Percentiles rank a stretch among this genome's conserved stretches.
Conservation (phyloP, 1,140 invertebrate genomes). For the Homarus americanus region DNA sequence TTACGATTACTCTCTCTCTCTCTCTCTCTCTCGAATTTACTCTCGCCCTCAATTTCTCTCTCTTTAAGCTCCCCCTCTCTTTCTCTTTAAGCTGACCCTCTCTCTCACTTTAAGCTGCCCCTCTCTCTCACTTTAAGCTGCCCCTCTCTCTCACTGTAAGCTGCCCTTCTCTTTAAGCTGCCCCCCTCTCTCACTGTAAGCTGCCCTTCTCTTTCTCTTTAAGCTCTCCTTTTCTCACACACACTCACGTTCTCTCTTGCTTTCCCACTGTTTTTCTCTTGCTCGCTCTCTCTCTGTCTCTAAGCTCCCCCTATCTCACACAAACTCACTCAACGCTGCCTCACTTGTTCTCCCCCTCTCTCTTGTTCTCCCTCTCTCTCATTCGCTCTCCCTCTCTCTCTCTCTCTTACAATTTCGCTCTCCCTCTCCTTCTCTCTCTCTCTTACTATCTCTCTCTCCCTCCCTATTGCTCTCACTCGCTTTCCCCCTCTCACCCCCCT, state of each 20-base stretch:
- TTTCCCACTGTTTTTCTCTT: neutral
- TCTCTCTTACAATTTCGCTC: neutral
- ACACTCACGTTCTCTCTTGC: slow-evolving; percentile 7
- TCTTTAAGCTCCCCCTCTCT: no score
- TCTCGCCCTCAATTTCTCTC: no score
- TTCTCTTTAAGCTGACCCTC: no score
- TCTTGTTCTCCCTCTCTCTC: neutral
- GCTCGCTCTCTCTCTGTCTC: slow-evolving; percentile 11
- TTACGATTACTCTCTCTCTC: no score
- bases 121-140: no score
- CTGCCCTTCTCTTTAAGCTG: no score
- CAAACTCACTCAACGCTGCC: neutral
- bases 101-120: no score
- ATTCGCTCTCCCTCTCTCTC: neutral
- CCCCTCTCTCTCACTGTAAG: no score
- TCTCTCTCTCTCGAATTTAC: no score
- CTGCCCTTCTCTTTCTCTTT: no score
- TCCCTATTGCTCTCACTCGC: slow-evolving; percentile 21
- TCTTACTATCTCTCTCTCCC: slow-evolving; percentile 28
- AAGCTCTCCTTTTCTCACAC: neutral
- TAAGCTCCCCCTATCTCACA: slow-evolving; percentile 3
- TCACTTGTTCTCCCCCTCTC: no score
- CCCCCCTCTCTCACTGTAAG: no score
- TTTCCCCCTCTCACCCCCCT: slow-evolving; percentile 6
- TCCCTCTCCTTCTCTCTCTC: slow-evolving; percentile 17